Base-by-base conservation (phyloP, 2,888 invertebrate genomes). In the Athetis lepigone region DNA sequence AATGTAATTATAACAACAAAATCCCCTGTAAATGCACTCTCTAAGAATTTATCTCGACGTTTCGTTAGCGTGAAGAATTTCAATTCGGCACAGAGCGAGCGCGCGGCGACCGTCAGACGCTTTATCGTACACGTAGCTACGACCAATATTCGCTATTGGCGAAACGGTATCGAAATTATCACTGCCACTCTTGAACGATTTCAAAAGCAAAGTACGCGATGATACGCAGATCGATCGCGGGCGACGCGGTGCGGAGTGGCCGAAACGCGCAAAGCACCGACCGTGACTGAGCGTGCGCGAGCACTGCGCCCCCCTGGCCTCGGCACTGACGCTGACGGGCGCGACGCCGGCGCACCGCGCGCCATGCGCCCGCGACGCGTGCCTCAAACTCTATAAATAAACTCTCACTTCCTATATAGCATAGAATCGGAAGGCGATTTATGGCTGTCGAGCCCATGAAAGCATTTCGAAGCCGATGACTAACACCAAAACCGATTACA, bases 401-500 rank as follows among this genome's bases (percentile, higher is more conserved):
- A 90, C 87, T 86, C 83, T 86, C 83, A 90, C 90, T 93, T 93
- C 94, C 93, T 92, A 92, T 90, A 89, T 86, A 82, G 77, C 85
- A 90, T 86, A 86, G 86, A 89, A 90, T 90, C 90, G 88, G 84
- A 89, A 91, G 88, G 89, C 89, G 90, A 92, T 91, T 91, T 93
- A 93, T 94, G 94, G 91, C 87, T 93, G 84, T 88, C 94, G 94
- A 94, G 93, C 94, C 88, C 92, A 86, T 85, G 87, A 89, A 89
- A 92, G 87, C 85, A 89, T 90, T 91, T 90, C 84, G 86, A 86
- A 75, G 79, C 66, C 78, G 72, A 79, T 89, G 87, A 88, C 87
- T 87, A 84, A 88, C 37, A 79, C 71, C 66, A 42, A 73, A 64
- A 71, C 36, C 43, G 56, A 67, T 60, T 81, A 73, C 63, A 73